These are phyloP conservation scores for Portevinia maculata DNA, from an alignment of 2,888 invertebrate species.

Conservation along the genomic window DNA sequence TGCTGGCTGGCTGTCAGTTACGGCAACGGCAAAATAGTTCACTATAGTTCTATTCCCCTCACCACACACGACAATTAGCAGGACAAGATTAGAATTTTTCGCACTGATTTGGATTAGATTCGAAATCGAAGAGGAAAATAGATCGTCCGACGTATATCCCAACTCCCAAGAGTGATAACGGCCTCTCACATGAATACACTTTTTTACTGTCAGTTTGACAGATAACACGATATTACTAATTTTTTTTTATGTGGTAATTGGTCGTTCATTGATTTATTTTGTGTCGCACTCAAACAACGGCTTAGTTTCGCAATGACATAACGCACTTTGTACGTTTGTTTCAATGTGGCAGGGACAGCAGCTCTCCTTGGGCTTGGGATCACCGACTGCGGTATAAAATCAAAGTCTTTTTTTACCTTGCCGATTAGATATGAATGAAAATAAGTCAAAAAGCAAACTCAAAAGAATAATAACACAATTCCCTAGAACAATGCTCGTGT, in stretches of 20 bases:
- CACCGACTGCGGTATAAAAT: slow-evolving; percentile 4
- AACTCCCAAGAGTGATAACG: slow-evolving; percentile 57
- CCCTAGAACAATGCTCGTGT: slow-evolving; percentile 9
- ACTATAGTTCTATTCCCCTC: slow-evolving; percentile 2
- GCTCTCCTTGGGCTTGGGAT: neutral
- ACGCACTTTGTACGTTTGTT: slow-evolving; percentile 12
- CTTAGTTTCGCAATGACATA: slow-evolving; percentile 31
- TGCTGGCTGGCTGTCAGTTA: slow-evolving; percentile 17
- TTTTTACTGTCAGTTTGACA: slow-evolving; percentile 33
- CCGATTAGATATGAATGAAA: slow-evolving; percentile 30
- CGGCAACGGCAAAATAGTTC: neutral
- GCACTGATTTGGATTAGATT: slow-evolving; percentile 19
- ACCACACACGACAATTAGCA: neutral
- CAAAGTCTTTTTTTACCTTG: slow-evolving; percentile 8
- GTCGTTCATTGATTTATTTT: slow-evolving; percentile 31
- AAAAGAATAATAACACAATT: slow-evolving; percentile 17
- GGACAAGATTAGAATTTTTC: slow-evolving; percentile 15
- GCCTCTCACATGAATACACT: slow-evolving; percentile 25
- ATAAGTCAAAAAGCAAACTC: slow-evolving; percentile 11
- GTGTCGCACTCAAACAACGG: slow-evolving; percentile 12
- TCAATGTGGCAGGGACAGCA: slow-evolving; percentile 21
- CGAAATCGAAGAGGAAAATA: neutral
- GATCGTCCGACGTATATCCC: slow-evolving; percentile 40
- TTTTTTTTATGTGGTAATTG: slow-evolving; percentile 1
- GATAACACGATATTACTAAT: slow-evolving; percentile 35